Evolutionary conservation across 2,888 invertebrate genomes (phyloP), one percentile per base, ranked within the genome.

Genomic region (Bedellia somnulentella): DNA sequence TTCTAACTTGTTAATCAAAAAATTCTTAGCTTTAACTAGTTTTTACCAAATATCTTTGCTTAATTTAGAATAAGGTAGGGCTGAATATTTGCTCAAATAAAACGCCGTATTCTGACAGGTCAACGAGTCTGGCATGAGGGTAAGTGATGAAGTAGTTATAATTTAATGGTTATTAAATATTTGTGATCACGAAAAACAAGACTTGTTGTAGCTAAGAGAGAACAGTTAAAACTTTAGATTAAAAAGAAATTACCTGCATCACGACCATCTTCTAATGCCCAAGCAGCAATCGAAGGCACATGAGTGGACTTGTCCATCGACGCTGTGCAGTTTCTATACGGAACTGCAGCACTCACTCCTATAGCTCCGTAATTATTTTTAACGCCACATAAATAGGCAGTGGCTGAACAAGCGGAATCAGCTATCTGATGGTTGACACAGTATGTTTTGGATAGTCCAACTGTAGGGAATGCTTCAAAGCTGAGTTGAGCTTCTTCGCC

Each of bases 391-490:
- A 86, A 55, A 47, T 83, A 85, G 1, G 87, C 85, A 0, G 86
- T 85, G 1, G 85, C 81, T 1, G 84, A 77, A 38, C 83, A 85
- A 2, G 87, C 87, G 1, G 87, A 87, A 52, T 87, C 88, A 0
- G 87, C 75, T 1, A 83, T 80, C 60, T 86, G 82, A 17, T 59
- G 62, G 53, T 84, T 71, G 27, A 80, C 76, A 49, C 80, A 80
- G 47, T 80, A 80, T 0, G 80, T 80, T 79, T 85, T 86, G 2
- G 80, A 63, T 1, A 86, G 55, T n/a, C 83, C 86, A 1, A 79
- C 59, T 27, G 79, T 66, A 0, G 83, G 82, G 41, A 86, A 85
- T 5, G 57, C 45, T 42, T 87, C 87, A 50, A 85, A 85, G 28
- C 63, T 59, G 5, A 86, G 63, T 16, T 61, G 46, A 2, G 67